phyloP scores from a whole-genome alignment of 2,888 invertebrate genomes.

The Malthinus flaveolus region DNA sequence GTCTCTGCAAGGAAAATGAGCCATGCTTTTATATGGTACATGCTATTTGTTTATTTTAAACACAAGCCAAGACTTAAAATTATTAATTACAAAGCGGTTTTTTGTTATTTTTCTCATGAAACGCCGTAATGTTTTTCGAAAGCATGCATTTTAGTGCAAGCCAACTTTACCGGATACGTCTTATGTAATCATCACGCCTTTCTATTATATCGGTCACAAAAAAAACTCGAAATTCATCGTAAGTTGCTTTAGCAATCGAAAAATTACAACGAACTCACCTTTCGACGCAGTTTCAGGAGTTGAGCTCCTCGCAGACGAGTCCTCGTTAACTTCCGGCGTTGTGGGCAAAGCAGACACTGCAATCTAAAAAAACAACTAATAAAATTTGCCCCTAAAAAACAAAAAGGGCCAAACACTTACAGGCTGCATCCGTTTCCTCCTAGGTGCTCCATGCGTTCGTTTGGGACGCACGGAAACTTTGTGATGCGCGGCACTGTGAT shows the following conservation, averaged over 20 bases:
- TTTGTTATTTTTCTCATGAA: neutral
- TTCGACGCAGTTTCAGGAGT: conserved; percentile 60
- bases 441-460: conserved; percentile 73
- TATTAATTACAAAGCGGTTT: neutral
- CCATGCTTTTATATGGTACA: conserved; percentile 25
- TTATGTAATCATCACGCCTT: too few species aligned
- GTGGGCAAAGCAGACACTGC: conserved; percentile 63
- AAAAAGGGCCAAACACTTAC: conserved; percentile 40
- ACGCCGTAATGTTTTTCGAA: neutral
- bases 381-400: too few species aligned
- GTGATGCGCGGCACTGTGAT: conserved; percentile 79
- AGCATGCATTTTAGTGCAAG: conserved; percentile 2
- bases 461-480: conserved; percentile 78
- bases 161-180: neutral
- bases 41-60: conserved; percentile 8
- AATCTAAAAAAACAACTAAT: conserved; percentile 14
- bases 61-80: neutral
- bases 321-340: conserved; percentile 79
- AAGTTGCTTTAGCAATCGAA: too few species aligned
- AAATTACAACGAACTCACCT: conserved; percentile 39
- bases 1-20: conserved; percentile 49
- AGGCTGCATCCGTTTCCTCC: conserved; percentile 64
- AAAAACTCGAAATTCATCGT: too few species aligned
- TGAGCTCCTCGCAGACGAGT: conserved; percentile 63
- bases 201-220: too few species aligned